Conservation (phyloP, 2,888 invertebrate species). For the Cremastinae sp. region DNA sequence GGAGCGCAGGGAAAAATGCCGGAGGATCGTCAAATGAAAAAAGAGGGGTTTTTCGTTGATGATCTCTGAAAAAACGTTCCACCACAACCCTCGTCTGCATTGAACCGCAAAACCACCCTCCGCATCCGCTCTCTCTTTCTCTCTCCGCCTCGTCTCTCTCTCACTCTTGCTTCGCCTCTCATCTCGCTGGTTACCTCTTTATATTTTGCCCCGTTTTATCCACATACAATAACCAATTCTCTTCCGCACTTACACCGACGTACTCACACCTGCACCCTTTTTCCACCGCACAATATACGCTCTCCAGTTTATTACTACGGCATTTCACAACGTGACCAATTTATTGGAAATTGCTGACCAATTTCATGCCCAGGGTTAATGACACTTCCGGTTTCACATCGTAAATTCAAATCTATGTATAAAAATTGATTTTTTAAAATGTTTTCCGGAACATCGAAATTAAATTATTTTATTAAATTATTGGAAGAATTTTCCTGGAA, state of each 20-base stretch:
- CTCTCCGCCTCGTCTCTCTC: neutral
- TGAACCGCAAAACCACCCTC: conserved; percentile 18
- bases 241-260: conserved; percentile 6
- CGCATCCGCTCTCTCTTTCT: conserved; percentile 1
- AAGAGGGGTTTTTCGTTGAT: neutral
- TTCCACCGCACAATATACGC: conserved; percentile 18
- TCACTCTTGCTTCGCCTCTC: neutral
- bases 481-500: no score
- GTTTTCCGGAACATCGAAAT: no score
- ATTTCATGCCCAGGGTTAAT: conserved; percentile 53
- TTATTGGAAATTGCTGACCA: conserved; percentile 68
- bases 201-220: conserved; percentile 34
- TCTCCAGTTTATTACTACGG: conserved; percentile 66
- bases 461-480: no score
- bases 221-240: conserved; percentile 45
- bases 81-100: conserved; percentile 24
- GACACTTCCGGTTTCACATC: neutral
- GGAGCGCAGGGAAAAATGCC: neutral
- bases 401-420: no score
- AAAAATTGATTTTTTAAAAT: no score
- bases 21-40: neutral
- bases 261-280: conserved; percentile 9
- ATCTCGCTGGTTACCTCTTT: conserved; percentile 19
- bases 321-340: conserved; percentile 60
- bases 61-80: conserved; percentile 23